Evolutionary conservation across 2,113 vertebrate genomes (phyloP).

Genomic region (Jaculus jaculus): DNA sequence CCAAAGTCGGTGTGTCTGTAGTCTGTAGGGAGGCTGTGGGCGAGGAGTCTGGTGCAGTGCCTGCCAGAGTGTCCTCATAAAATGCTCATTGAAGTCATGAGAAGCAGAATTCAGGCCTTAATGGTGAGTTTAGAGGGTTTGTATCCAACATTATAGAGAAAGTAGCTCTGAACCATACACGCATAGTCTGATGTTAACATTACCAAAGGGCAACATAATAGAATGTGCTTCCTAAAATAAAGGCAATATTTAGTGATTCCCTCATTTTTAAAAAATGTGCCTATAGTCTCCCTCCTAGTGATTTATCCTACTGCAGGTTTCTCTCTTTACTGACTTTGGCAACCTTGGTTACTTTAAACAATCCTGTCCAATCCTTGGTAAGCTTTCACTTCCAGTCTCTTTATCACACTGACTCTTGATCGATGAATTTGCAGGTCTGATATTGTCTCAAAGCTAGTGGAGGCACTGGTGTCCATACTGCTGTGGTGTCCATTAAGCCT

Average conservation of each 20-base stretch:
- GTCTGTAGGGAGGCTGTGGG: not conserved
- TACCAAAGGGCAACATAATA: conserved; percentile 59
- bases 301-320: conserved; percentile 79
- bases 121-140: conserved; percentile 26
- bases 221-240: conserved; percentile 69
- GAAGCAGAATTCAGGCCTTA: conserved; percentile 30
- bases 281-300: conserved; percentile 73
- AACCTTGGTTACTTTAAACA: conserved; percentile 74
- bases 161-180: conserved; percentile 9
- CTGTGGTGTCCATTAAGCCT: conserved; percentile 73
- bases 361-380: conserved; percentile 75
- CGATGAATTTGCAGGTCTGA: not conserved
- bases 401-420: not conserved
- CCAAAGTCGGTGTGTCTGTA: not conserved
- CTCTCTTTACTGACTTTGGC: conserved; percentile 83
- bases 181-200: conserved; percentile 55
- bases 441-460: conserved; percentile 36
- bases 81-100: not conserved
- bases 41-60: not conserved
- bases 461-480: conserved; percentile 59
- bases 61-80: not conserved
- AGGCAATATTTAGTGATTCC: conserved; percentile 81
- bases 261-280: conserved; percentile 85
- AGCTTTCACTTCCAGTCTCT: not conserved
- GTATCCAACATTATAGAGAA: conserved; percentile 20